phyloP scores from a whole-genome alignment of 2,113 vertebrate genomes.

The Furnarius figulus region DNA sequence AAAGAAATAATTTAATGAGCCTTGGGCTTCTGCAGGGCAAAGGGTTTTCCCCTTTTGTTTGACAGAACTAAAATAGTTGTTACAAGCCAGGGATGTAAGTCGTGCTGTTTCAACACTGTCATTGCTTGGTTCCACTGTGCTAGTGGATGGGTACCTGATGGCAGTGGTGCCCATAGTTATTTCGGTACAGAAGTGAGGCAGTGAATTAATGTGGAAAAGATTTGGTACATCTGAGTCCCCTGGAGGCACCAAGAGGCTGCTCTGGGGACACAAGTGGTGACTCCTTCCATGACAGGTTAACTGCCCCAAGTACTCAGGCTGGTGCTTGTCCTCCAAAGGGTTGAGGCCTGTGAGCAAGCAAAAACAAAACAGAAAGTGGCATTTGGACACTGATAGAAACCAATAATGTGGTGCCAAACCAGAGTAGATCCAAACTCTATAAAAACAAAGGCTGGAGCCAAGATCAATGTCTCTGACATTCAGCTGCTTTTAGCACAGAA shows the following conservation, averaged over 20 bases:
- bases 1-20: not conserved
- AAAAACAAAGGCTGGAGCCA: not conserved
- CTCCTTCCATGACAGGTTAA: not conserved
- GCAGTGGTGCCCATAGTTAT: rapidly evolving
- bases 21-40: not conserved
- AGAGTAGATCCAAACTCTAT: not conserved
- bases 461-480: not conserved
- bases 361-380: not conserved
- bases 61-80: not conserved
- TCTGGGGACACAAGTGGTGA: rapidly evolving
- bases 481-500: constrained; percentile 19
- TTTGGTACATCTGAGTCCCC: not conserved
- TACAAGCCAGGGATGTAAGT: not conserved
- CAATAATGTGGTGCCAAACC: not conserved
- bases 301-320: not conserved
- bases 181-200: not conserved
- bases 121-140: not conserved
- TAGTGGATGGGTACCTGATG: not conserved
- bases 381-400: not conserved
- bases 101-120: not conserved
- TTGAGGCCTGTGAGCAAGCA: not conserved
- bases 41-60: not conserved
- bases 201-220: not conserved
- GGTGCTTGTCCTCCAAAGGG: not conserved
- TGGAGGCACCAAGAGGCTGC: not conserved